These are phyloP conservation scores for Ciconia stormi DNA, from an alignment of 2,113 vertebrate species.

Conservation along the genomic window DNA sequence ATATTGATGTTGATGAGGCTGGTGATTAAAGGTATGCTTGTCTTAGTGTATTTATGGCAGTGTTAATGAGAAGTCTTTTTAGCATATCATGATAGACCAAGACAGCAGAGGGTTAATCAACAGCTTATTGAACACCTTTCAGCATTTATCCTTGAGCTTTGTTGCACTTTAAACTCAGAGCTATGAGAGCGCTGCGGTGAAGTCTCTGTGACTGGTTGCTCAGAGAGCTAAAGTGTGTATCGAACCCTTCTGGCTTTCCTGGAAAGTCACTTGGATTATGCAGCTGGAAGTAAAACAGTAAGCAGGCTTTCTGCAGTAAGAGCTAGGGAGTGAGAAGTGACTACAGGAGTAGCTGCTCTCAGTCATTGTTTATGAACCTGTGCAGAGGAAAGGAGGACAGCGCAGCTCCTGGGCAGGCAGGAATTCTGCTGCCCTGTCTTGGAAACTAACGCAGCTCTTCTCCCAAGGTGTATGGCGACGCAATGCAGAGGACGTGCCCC, in stretches of 20 bases:
- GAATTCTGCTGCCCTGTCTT: neutral
- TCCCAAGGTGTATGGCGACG: rapidly evolving
- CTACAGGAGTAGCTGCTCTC: neutral
- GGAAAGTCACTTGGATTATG: neutral
- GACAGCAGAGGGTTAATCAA: neutral
- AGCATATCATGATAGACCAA: rapidly evolving
- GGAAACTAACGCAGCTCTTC: neutral
- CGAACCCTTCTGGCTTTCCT: neutral
- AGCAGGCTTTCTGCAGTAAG: neutral
- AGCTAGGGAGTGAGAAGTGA: neutral
- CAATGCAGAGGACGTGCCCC: neutral
- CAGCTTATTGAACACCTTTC: neutral
- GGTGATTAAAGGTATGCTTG: neutral
- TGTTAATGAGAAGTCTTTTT: neutral
- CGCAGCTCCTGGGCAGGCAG: neutral
- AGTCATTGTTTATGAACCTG: neutral
- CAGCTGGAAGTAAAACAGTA: neutral
- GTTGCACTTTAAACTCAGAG: neutral
- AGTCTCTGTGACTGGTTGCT: neutral
- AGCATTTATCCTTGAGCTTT: neutral
- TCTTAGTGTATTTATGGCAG: neutral
- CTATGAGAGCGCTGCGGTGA: rapidly evolving
- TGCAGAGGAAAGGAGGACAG: neutral
- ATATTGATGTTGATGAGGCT: neutral
- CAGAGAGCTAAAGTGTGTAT: neutral